Conservation (phyloP, 2,113 vertebrate genomes). For the Chiloscyllium plagiosum region DNA sequence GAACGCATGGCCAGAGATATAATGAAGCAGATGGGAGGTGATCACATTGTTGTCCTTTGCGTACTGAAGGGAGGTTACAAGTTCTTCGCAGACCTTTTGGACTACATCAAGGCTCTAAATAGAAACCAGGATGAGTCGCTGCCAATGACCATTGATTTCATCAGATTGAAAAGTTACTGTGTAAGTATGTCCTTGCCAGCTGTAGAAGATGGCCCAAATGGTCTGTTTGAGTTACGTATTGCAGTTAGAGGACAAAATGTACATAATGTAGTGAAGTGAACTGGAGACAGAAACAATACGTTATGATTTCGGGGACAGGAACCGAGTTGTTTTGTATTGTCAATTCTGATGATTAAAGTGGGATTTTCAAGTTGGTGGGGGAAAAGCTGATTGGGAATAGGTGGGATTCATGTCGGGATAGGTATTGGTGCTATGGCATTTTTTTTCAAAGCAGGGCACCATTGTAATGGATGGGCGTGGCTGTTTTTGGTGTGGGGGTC, state of each 20-base stretch:
- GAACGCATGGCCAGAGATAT: constrained; percentile 74
- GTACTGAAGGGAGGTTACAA: constrained; percentile 80
- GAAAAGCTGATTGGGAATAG: no score
- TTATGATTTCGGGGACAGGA: not conserved
- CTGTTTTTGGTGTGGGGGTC: not conserved
- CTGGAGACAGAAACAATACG: not conserved
- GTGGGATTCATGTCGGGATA: not conserved
- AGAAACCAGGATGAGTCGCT: constrained; percentile 72
- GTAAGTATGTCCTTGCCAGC: constrained; percentile 52
- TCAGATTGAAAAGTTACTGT: constrained; percentile 71
- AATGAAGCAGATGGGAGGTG: constrained; percentile 67
- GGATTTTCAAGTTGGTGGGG: not conserved
- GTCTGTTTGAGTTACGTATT: not conserved
- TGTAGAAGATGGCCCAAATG: not conserved
- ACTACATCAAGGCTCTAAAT: constrained; percentile 73
- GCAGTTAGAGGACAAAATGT: not conserved
- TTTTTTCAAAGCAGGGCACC: not conserved
- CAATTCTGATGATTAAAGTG: not conserved
- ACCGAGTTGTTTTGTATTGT: not conserved
- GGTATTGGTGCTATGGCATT: not conserved
- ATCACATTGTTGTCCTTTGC: constrained; percentile 73
- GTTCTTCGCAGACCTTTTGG: constrained; percentile 79
- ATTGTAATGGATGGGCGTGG: not conserved
- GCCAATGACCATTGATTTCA: constrained; percentile 74
- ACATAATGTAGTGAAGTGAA: not conserved